Evolutionary conservation across 2,888 invertebrate genomes (phyloP).

Genomic region (Macaria liturata): DNA sequence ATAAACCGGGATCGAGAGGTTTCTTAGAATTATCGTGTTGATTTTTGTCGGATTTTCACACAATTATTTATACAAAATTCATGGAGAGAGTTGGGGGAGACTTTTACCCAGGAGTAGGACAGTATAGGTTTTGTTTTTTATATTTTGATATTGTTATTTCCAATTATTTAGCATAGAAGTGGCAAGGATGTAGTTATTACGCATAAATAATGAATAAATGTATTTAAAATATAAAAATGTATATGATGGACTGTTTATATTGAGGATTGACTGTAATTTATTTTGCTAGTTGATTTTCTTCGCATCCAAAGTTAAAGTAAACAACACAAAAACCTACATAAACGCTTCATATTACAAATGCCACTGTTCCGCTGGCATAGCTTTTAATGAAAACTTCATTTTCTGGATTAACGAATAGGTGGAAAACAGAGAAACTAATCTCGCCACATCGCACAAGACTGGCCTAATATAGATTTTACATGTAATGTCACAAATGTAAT

Average conservation of each 20-base stretch:
- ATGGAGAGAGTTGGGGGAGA: too few relatives aligned
- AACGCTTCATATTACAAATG: background rate
- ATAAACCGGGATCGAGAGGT: too few relatives aligned
- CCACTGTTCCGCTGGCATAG: conserved; percentile 5
- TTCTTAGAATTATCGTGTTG: too few relatives aligned
- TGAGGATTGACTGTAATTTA: background rate
- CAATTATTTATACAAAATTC: too few relatives aligned
- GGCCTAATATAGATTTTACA: too few relatives aligned
- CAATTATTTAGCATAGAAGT: background rate
- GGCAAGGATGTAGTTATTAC: background rate
- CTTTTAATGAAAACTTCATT: conserved; percentile 29
- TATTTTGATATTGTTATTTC: background rate
- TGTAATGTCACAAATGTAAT: too few relatives aligned
- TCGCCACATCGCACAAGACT: conserved; percentile 4
- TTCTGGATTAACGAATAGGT: conserved; percentile 27
- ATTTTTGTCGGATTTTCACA: too few relatives aligned
- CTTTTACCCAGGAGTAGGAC: too few relatives aligned
- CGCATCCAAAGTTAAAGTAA: background rate
- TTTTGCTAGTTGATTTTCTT: background rate
- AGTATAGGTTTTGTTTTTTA: too few relatives aligned
- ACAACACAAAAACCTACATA: background rate
- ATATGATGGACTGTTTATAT: background rate
- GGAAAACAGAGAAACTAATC: conserved; percentile 35
- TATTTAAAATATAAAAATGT: background rate
- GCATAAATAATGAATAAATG: background rate